phyloP scores from a whole-genome alignment of 2,888 invertebrate species.

The Cordilura impudica region DNA sequence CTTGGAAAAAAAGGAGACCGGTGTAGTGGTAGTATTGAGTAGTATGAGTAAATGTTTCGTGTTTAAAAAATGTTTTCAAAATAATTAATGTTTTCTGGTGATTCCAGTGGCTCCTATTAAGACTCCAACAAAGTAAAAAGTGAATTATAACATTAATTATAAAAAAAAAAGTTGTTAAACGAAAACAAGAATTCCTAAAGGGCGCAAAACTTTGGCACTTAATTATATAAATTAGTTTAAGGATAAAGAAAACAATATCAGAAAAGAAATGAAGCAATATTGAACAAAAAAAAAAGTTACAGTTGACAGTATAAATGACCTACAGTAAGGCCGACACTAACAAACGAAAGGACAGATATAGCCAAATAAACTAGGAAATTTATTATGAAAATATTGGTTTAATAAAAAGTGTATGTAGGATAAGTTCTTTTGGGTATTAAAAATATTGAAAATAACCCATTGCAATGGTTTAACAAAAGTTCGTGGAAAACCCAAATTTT shows the following conservation, averaged over 20 bases:
- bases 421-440: too few relatives aligned
- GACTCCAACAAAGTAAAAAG: conserved; percentile 29
- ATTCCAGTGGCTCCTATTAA: conserved; percentile 33
- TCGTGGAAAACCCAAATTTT: too few relatives aligned
- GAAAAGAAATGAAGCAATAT: conserved; percentile 1
- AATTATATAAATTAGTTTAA: conserved; percentile 56
- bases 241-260: not conserved
- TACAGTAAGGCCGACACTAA: too few relatives aligned
- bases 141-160: conserved; percentile 57
- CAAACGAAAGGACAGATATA: too few relatives aligned
- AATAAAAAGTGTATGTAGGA: too few relatives aligned
- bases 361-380: too few relatives aligned
- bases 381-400: too few relatives aligned
- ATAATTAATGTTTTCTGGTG: conserved; percentile 48
- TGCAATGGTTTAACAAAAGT: too few relatives aligned
- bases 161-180: conserved; percentile 20
- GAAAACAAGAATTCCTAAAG: conserved; percentile 50
- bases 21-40: not conserved
- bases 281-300: not conserved
- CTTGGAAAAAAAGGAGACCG: not conserved
- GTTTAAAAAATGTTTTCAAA: conserved; percentile 17
- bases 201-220: conserved; percentile 59
- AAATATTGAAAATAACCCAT: too few relatives aligned
- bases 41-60: conserved; percentile 3
- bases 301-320: conserved; percentile 11